These are phyloP conservation scores for Machaerirhynchus nigripectus DNA, from an alignment of 2,113 vertebrate genomes.

Conservation along the genomic window DNA sequence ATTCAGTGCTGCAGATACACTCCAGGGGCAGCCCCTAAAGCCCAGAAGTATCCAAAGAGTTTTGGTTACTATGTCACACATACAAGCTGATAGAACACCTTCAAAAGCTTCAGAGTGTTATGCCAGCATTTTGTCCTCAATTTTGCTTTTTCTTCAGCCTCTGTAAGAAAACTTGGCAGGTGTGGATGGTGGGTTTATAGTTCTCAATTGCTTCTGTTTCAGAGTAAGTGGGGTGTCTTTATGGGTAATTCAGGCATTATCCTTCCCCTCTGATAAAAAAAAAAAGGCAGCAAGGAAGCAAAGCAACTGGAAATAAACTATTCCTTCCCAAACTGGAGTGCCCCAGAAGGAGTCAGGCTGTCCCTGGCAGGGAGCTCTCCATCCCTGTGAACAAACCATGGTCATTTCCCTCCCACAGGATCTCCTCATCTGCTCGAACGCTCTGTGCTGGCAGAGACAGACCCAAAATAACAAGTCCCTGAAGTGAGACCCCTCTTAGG, in stretches of 20 bases:
- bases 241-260: not conserved
- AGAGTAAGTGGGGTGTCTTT: not conserved
- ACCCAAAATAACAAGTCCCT: not conserved
- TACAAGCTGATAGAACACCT: not conserved
- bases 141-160: not conserved
- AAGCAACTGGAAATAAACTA: accelerated
- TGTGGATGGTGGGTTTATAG: not conserved
- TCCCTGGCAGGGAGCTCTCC: not conserved
- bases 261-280: no score
- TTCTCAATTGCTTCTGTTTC: not conserved
- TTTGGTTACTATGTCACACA: not conserved
- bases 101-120: not conserved
- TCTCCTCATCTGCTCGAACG: accelerated
- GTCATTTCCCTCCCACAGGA: not conserved
- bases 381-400: not conserved
- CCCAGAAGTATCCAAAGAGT: not conserved
- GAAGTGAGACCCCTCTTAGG: accelerated
- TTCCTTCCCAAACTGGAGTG: not conserved
- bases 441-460: not conserved
- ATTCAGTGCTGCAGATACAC: not conserved
- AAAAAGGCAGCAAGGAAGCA: not conserved
- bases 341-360: accelerated
- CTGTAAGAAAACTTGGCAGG: not conserved
- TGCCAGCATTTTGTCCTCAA: not conserved
- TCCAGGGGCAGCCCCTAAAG: not conserved